These are phyloP conservation scores for Patiria miniata DNA, from an alignment of 35 echinoderm and acorn worm genomes.

Conservation along the genomic window DNA sequence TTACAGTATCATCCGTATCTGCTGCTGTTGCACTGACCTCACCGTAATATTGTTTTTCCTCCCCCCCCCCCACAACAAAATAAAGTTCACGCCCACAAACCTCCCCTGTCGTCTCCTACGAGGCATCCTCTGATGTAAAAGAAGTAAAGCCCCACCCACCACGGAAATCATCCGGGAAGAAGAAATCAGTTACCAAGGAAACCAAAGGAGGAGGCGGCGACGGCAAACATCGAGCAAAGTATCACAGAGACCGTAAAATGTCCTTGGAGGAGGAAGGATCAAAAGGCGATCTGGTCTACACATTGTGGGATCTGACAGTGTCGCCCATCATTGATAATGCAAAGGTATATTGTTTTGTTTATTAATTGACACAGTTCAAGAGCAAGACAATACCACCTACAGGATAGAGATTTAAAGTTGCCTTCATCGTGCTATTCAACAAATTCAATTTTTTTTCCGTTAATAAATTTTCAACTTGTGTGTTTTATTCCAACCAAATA, in stretches of 20 bases:
- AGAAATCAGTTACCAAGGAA: constrained; percentile 20
- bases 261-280: constrained; percentile 49
- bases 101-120: constrained; percentile 59
- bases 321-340: constrained; percentile 89
- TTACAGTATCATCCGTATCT: too few species aligned
- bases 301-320: constrained; percentile 80
- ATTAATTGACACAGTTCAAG: too few species aligned
- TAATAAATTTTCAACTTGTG: too few species aligned
- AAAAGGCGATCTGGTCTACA: constrained; percentile 63
- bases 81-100: constrained; percentile 59
- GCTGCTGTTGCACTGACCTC: too few species aligned
- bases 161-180: constrained; percentile 37
- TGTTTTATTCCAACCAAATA: too few species aligned
- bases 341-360: constrained; percentile 77
- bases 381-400: too few species aligned
- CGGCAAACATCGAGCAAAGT: constrained; percentile 16
- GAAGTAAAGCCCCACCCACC: constrained; percentile 5
- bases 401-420: not conserved
- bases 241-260: constrained; percentile 43
- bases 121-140: constrained; percentile 19
- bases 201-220: constrained; percentile 9
- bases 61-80: too few species aligned
- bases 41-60: too few species aligned
- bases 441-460: too few species aligned
- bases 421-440: not conserved